A percentile compares a stretch with the other conserved stretches of the same genome.
These are phyloP conservation scores for Denticeps clupeoides DNA, from an alignment of 2,797 vertebrate species.

Conservation along the genomic window DNA sequence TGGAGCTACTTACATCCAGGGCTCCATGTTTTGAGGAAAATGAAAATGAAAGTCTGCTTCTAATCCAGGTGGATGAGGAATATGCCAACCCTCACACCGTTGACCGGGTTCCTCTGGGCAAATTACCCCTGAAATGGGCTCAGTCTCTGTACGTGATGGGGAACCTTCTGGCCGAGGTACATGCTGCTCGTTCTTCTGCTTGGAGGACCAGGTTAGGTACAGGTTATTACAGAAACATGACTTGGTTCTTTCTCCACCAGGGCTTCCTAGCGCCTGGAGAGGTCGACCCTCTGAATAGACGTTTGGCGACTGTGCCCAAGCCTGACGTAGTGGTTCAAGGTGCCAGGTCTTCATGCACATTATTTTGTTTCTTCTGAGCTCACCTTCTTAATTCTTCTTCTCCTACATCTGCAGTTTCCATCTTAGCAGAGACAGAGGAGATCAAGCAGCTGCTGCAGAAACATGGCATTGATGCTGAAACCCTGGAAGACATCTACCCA, in stretches of 20 bases:
- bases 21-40: too few relatives aligned
- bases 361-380: too few relatives aligned
- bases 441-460: constrained; percentile 75
- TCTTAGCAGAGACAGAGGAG: constrained; percentile 82
- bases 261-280: constrained; percentile 95
- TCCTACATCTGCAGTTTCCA: too few relatives aligned
- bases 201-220: too few relatives aligned
- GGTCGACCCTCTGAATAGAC: constrained; percentile 88
- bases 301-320: constrained; percentile 85
- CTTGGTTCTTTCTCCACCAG: constrained; percentile 44
- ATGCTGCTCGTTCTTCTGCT: too few relatives aligned
- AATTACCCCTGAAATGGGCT: constrained; percentile 88
- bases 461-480: constrained; percentile 74
- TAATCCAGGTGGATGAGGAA: constrained; percentile 84
- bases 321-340: constrained; percentile 96
- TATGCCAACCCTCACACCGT: constrained; percentile 81
- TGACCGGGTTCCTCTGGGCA: constrained; percentile 81
- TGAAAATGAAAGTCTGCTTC: too few relatives aligned
- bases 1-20: too few relatives aligned
- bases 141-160: constrained; percentile 91
- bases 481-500: constrained; percentile 74
- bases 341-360: constrained; percentile 44
- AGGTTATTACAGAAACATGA: too few relatives aligned
- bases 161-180: constrained; percentile 82
- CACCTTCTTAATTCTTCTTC: too few relatives aligned